Evolutionary conservation across 2,797 vertebrate species (phyloP), one percentile per base, ranked within the genome.

Genomic region (Rhabdomys pumilio): DNA sequence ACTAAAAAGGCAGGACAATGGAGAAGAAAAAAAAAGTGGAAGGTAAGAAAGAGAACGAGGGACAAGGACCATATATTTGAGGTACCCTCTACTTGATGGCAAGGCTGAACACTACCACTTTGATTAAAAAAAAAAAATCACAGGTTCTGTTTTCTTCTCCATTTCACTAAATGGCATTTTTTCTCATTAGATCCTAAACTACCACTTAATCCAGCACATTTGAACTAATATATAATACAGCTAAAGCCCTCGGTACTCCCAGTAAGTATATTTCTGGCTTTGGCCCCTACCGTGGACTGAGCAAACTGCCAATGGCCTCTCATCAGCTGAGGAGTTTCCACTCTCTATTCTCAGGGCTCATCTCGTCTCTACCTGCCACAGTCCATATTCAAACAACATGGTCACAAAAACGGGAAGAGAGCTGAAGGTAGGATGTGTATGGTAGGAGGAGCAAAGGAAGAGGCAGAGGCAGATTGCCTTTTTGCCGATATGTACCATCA

Each of bases 1-100:
- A 94, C 81, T 91, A 97, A 96, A 97, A 97, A 96, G 92, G 59
- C 44, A 95, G 80, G 89, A 67, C 34, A 91, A 90, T 44, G 44
- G 38, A 59, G 53, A 26, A 92, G 57, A 73, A 94, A 89, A 53
- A 34, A 34, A 91, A 41, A 53, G 44, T 89, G 55, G 96, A 83
- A 50, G 63, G 44, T 13, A 63, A 67, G 63, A 85, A 24, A 86
- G 83, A 50, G 83, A 53, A 90, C 24, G 13, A 89, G 75, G 55
- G 50, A n/a, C 84, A 96, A 85, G 77, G 67, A 76, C 41, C 55
- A 82, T n/a, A 53, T 55, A 95, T 75, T 96, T 96, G 91, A 97
- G 96, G 96, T 88, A 89, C 87, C 94, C 81, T 93, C 59, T 84
- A 67, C 57, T 93, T 79, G 67, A 96, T 11, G 81, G 67, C 44